phyloP scores from a whole-genome alignment of 2,797 vertebrate species.

The Triplophysa yarkandensis region DNA sequence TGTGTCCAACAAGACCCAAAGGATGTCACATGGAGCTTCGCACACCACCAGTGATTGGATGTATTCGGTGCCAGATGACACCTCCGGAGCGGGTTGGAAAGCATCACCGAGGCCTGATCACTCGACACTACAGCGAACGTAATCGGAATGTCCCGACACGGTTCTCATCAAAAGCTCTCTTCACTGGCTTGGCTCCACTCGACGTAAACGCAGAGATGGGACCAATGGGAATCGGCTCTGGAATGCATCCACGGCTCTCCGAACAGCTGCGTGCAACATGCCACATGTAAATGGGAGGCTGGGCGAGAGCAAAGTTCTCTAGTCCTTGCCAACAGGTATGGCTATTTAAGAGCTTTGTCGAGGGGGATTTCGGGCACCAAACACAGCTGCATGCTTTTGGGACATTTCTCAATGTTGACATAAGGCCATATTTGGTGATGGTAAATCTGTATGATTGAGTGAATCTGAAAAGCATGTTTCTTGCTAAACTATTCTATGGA shows the following conservation, averaged over 20 bases:
- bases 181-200: neutral
- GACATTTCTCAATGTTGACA: conserved; percentile 35
- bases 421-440: conserved; percentile 46
- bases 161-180: neutral
- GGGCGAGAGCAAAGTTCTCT: conserved; percentile 47
- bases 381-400: conserved; percentile 41
- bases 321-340: conserved; percentile 59
- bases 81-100: neutral
- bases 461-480: no score
- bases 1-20: conserved; percentile 39
- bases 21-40: conserved; percentile 16
- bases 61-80: conserved; percentile 7
- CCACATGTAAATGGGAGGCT: conserved; percentile 48
- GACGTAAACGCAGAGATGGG: neutral
- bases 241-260: conserved; percentile 13
- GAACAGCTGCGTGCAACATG: conserved; percentile 26
- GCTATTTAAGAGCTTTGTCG: conserved; percentile 56
- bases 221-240: neutral
- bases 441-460: conserved; percentile 3
- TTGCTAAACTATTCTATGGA: no score
- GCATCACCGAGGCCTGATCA: neutral
- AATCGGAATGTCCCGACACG: neutral
- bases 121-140: neutral
- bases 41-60: neutral
- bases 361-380: conserved; percentile 39